These are phyloP conservation scores for Vanessa cardui DNA, from an alignment of 2,888 invertebrate species.

Conservation along the genomic window DNA sequence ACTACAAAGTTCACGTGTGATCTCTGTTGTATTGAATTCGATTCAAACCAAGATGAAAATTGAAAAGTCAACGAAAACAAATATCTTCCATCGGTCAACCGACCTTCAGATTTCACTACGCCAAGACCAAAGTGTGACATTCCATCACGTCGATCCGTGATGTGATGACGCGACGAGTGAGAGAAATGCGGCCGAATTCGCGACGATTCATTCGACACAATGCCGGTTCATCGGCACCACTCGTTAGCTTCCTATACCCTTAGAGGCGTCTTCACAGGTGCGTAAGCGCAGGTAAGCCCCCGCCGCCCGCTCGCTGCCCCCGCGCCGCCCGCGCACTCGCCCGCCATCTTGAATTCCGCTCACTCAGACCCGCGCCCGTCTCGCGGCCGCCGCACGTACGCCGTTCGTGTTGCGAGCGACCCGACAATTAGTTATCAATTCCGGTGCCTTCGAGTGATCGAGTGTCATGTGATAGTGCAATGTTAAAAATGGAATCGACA, in stretches of 20 bases:
- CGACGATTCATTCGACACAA: slow-evolving; percentile 77
- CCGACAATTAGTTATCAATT: slow-evolving; percentile 49
- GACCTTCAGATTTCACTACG: slow-evolving; percentile 78
- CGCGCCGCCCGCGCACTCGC: slow-evolving; percentile 46
- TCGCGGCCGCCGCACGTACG: slow-evolving; percentile 72
- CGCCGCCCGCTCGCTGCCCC: slow-evolving; percentile 46
- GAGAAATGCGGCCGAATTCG: slow-evolving; percentile 80
- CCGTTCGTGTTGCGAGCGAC: slow-evolving; percentile 53
- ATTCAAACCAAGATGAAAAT: slow-evolving; percentile 32
- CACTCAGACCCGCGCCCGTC: slow-evolving; percentile 78
- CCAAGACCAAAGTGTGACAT: slow-evolving; percentile 66
- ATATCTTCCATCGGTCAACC: slow-evolving; percentile 56
- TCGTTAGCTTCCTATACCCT: slow-evolving; percentile 44
- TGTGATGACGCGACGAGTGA: slow-evolving; percentile 58
- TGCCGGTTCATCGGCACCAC: slow-evolving; percentile 76
- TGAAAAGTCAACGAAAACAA: slow-evolving; percentile 49
- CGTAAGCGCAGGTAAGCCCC: slow-evolving; percentile 71
- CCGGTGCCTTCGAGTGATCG: slow-evolving; percentile 64
- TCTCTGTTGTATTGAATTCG: too few species aligned
- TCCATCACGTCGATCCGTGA: slow-evolving; percentile 65
- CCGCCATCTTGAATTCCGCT: slow-evolving; percentile 81
- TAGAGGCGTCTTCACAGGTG: slow-evolving; percentile 71
- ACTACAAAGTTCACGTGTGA: too few species aligned
- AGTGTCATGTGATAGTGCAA: slow-evolving; percentile 79
- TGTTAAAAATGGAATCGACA: slow-evolving; percentile 87